phyloP scores from a whole-genome alignment of 2,797 vertebrate genomes.

The Podargus strigoides region DNA sequence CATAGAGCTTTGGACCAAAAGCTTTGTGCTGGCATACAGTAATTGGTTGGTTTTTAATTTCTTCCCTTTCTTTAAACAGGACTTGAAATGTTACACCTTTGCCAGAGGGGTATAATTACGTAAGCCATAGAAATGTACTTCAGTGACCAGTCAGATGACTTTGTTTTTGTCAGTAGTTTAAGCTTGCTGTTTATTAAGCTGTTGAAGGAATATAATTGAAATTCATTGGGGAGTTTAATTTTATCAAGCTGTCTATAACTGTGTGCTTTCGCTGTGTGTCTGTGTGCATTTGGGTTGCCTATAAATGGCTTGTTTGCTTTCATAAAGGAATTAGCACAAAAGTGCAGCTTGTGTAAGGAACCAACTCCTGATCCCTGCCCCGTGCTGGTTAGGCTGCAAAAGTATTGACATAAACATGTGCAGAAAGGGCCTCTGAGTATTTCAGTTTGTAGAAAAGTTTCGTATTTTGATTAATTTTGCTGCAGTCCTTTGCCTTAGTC shows the following conservation, averaged over 20 bases:
- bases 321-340: background rate
- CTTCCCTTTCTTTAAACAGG: background rate
- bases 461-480: background rate
- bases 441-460: background rate
- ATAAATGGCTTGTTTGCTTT: constrained; percentile 13
- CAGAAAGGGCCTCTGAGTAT: background rate
- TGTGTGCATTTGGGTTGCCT: background rate
- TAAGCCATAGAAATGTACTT: background rate
- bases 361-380: background rate
- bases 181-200: constrained; percentile 10
- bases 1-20: background rate
- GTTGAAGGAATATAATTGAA: constrained; percentile 24
- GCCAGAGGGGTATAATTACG: background rate
- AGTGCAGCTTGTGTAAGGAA: background rate
- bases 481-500: background rate
- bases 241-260: background rate
- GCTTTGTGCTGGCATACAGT: background rate
- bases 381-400: background rate
- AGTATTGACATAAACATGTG: background rate
- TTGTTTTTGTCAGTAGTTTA: constrained; percentile 17
- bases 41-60: background rate
- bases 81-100: constrained; percentile 3
- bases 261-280: background rate
- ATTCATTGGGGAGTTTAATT: constrained; percentile 34
- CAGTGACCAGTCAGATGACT: constrained; percentile 24